These are phyloP conservation scores for Suillia variegata DNA, from an alignment of 2,888 invertebrate species.

Conservation along the genomic window DNA sequence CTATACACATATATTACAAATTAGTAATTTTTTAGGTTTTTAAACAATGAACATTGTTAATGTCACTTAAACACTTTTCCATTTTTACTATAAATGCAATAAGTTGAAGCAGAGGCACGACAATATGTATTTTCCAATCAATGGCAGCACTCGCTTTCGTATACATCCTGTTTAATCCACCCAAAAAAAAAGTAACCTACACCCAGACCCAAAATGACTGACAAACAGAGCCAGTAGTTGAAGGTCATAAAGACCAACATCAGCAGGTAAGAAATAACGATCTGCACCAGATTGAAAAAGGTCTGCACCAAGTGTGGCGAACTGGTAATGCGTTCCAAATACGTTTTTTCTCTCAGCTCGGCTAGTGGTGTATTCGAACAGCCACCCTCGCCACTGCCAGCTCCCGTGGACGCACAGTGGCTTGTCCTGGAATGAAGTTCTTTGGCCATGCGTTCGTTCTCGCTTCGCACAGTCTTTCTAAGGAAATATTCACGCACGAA, in stretches of 20 bases:
- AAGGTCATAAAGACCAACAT: constrained; percentile 60
- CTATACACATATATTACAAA: too few relatives aligned
- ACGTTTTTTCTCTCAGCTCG: constrained; percentile 35
- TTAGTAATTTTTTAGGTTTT: too few relatives aligned
- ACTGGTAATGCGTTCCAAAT: constrained; percentile 42
- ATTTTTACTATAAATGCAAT: too few relatives aligned
- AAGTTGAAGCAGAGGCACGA: too few relatives aligned
- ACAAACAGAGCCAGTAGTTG: constrained; percentile 59
- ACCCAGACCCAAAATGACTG: constrained; percentile 54
- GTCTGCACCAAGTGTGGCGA: constrained; percentile 51
- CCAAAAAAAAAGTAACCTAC: constrained; percentile 58
- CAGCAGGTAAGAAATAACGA: constrained; percentile 54
- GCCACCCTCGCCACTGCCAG: constrained; percentile 26
- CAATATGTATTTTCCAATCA: constrained; percentile 21
- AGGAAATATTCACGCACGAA: constrained; percentile 68
- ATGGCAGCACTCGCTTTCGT: constrained; percentile 54
- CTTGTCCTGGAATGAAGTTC: constrained; percentile 37
- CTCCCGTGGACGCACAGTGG: constrained; percentile 1
- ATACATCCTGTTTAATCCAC: constrained; percentile 49
- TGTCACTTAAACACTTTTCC: too few relatives aligned
- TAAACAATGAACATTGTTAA: too few relatives aligned
- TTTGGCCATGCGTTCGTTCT: constrained; percentile 36
- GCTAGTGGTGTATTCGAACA: constrained; percentile 42
- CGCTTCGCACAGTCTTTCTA: constrained; percentile 36
- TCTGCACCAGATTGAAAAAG: constrained; percentile 51